Conservation (phyloP, 2,113 vertebrate species). For the Casuarius casuarius region DNA sequence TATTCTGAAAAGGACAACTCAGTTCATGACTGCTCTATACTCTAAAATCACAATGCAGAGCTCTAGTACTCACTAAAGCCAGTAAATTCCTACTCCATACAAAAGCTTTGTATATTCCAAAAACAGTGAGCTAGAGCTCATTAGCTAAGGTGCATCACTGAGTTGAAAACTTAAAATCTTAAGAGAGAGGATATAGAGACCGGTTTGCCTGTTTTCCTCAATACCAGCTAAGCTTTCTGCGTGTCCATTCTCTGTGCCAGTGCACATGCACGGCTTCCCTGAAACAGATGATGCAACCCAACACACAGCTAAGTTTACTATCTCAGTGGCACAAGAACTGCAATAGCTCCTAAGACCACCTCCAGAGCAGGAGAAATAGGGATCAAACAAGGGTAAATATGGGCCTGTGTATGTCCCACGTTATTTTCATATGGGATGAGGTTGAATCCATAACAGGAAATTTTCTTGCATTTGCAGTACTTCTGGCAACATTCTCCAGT, state of each 20-base stretch:
- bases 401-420: neutral
- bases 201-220: neutral
- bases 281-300: neutral
- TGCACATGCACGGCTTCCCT: fast-evolving
- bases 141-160: neutral
- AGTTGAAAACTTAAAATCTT: neutral
- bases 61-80: neutral
- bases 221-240: neutral
- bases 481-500: neutral
- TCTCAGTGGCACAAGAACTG: neutral
- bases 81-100: neutral
- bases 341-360: neutral
- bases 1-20: neutral
- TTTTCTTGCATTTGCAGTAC: neutral
- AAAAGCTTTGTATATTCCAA: neutral
- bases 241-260: neutral
- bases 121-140: neutral
- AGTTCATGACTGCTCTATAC: neutral
- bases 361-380: neutral
- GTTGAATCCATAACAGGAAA: neutral
- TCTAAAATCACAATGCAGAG: neutral
- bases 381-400: neutral
- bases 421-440: neutral
- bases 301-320: neutral
- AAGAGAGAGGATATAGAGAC: neutral